Evolutionary conservation across 1,140 invertebrate species (phyloP).

Genomic region (Oryzaephilus surinamensis): DNA sequence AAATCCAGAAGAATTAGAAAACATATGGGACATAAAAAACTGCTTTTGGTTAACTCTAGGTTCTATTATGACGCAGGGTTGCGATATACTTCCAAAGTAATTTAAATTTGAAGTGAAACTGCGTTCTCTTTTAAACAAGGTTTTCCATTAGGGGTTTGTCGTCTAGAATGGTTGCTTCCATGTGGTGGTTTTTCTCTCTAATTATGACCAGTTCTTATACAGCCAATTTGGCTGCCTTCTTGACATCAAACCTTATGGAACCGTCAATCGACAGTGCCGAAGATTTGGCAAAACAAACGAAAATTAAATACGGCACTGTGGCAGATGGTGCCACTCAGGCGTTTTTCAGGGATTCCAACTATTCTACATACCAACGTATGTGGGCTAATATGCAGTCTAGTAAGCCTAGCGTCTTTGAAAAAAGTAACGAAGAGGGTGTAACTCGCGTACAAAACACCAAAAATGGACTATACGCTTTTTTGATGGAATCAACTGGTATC

Average conservation of each 20-base stretch:
- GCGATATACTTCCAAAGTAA: conserved; percentile 69
- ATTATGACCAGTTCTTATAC: conserved; percentile 96
- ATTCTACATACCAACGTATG: conserved; percentile 54
- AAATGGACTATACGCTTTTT: conserved; percentile 58
- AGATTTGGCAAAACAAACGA: conserved; percentile 78
- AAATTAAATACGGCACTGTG: conserved; percentile 79
- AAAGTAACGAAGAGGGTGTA: conserved; percentile 72
- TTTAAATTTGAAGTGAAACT: conserved; percentile 13
- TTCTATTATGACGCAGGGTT: conserved; percentile 72
- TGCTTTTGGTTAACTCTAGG: conserved; percentile 68
- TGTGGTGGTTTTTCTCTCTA: conserved; percentile 95
- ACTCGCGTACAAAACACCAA: conserved; percentile 63
- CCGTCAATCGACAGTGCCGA: conserved; percentile 79
- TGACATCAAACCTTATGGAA: conserved; percentile 77
- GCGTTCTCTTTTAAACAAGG: not conserved
- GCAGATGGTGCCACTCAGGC: conserved; percentile 56
- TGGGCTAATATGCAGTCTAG: conserved; percentile 70
- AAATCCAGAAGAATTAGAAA: conserved; percentile 68
- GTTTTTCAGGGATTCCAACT: conserved; percentile 63
- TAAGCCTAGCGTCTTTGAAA: conserved; percentile 71
- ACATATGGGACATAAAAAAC: conserved; percentile 66
- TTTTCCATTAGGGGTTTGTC: conserved; percentile 49
- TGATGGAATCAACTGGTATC: conserved; percentile 78
- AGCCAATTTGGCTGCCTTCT: conserved; percentile 89
- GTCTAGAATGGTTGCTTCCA: conserved; percentile 66